Evolutionary conservation across 2,888 invertebrate species (phyloP).

Genomic region (Herminia tarsipennalis): DNA sequence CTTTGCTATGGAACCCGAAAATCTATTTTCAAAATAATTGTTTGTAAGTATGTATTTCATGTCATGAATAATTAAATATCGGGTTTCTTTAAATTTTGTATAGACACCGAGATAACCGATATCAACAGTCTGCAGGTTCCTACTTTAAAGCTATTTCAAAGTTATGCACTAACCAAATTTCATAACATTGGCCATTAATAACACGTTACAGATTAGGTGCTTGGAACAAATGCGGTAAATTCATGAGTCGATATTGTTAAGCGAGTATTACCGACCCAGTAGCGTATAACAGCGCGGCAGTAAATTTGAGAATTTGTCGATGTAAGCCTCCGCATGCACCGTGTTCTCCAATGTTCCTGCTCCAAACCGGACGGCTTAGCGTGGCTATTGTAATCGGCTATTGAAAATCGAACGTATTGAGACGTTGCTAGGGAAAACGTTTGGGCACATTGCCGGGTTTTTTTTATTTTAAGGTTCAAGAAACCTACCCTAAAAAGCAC

Average conservation of each 20-base stretch:
- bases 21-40: too few species aligned
- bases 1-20: too few species aligned
- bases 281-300: slow-evolving; percentile 21
- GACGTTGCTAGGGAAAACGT: too few species aligned
- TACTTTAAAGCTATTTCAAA: neutral
- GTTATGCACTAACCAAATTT: slow-evolving; percentile 3
- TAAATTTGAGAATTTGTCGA: slow-evolving; percentile 48
- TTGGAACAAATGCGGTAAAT: slow-evolving; percentile 26
- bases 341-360: slow-evolving; percentile 8
- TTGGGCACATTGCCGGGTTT: too few species aligned
- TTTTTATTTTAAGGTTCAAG: too few species aligned
- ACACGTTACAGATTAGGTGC: slow-evolving; percentile 6
- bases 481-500: too few species aligned
- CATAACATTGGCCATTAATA: slow-evolving; percentile 8
- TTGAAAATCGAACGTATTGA: slow-evolving; percentile 38
- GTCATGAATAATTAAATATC: too few species aligned
- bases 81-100: too few species aligned
- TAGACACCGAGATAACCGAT: too few species aligned
- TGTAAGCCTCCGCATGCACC: slow-evolving; percentile 35
- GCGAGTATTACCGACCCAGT: slow-evolving; percentile 17
- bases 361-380: slow-evolving; percentile 25
- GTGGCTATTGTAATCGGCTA: slow-evolving; percentile 35
- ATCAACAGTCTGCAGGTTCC: neutral
- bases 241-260: slow-evolving; percentile 18
- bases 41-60: too few species aligned